Base-by-base conservation (phyloP, 2,888 invertebrate species). In the Drepana falcataria region DNA sequence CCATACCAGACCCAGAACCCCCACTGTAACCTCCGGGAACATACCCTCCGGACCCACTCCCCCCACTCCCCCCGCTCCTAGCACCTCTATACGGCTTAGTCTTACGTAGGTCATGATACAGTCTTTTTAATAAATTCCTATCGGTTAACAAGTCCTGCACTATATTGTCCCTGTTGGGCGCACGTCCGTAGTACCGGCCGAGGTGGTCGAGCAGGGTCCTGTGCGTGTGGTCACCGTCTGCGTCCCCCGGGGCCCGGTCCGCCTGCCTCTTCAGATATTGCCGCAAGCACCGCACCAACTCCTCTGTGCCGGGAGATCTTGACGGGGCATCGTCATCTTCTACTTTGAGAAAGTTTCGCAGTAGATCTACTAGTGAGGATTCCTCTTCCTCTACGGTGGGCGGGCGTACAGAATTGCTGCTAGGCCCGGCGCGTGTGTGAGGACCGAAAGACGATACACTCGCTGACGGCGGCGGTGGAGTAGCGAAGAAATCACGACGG, bases 61-160 rank as follows among this genome's bases (percentile, higher is more conserved):
- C n/a, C 83, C 75, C 67, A 53, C 64, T 64, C 57, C 84, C 81
- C 52, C 85, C 91, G 60, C 86, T 80, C 49, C 90, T 77, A 59
- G 81, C 83, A 54, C 87, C 86, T 54, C 88, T 78, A 63, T 91
- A 91, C 44, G 91, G 87, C 66, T 94, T 93, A 35, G 95, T 92
- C 70, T 94, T 94, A 61, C 95, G 91, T 64, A 95, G 86, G 71
- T 95, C 95, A 74, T 95, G 94, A 73, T 95, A 95, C 40, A 95
- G 85, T 77, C 93, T 94, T 78, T 95, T 95, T 53, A 96, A 85
- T 35, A 95, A 89, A 71, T 93, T 94, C 67, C 95, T 92, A 77
- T 96, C 94, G 6, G 94, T 94, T 53, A 96, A 83, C 53, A 96
- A 89, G 69, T 95, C 94, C 53, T 94, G 94, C 65, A 95, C 94